A percentile compares a stretch with the other conserved stretches of the same genome.
phyloP scores from a whole-genome alignment of 1,140 invertebrate species.

The Heterodera schachtii region DNA sequence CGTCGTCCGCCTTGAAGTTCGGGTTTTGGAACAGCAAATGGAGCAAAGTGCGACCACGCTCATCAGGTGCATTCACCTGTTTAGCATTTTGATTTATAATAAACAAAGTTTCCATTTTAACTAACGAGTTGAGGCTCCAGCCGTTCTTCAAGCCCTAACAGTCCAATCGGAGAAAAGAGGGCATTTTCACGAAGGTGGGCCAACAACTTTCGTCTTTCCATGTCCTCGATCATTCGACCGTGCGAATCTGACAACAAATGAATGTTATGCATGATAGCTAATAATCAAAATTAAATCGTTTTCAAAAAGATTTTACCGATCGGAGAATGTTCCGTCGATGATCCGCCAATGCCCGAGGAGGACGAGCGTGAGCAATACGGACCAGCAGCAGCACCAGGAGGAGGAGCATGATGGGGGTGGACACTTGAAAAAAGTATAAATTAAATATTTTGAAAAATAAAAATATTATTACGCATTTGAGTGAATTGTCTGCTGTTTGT shows the following conservation, averaged over 20 bases:
- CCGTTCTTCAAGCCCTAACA: conserved; percentile 10
- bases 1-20: conserved; percentile 4
- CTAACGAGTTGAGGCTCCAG: conserved; percentile 10
- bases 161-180: neutral
- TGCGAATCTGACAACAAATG: conserved; percentile 8
- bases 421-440: no score
- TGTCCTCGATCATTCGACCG: neutral
- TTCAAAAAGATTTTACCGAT: conserved; percentile 3
- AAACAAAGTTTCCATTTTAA: neutral
- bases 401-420: no score
- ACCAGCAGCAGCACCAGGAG: no score
- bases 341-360: conserved; percentile 26
- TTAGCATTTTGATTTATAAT: neutral
- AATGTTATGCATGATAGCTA: no score
- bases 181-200: neutral
- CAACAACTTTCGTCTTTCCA: neutral
- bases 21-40: conserved; percentile 26
- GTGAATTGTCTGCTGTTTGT: neutral
- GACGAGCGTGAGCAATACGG: conserved; percentile 15
- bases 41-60: conserved; percentile 23
- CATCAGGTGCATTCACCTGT: conserved; percentile 14
- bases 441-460: neutral
- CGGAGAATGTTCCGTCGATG: conserved; percentile 22
- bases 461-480: neutral
- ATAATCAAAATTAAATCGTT: no score